Base-by-base conservation (phyloP, 1,140 invertebrate genomes). In the Globodera ellingtonae region DNA sequence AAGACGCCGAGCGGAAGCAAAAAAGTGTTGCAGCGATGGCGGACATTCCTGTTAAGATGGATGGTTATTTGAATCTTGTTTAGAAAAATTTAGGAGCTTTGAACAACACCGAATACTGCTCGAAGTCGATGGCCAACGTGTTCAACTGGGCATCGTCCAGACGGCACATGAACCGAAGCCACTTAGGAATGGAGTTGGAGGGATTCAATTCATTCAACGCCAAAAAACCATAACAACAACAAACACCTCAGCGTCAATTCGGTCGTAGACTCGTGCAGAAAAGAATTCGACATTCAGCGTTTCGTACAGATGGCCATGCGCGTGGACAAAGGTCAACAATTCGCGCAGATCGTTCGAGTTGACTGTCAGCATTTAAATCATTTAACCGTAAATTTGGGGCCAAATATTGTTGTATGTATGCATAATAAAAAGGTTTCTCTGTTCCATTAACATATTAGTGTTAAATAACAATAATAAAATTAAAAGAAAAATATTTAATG, bases 281-380 rank as follows among this genome's bases (percentile, higher is more conserved):
- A 70, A 70, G 67, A 70, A 70, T 70, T 70, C 67, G 15, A 70
- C 46, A 35, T 70, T 70, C 24, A 70, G 21, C 24, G 24, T 70
- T 24, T 70, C 67, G 46, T 70, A 70, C 24, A 70, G 67, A 70
- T 44, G 46, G 24, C 18, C 67, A 47, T 70, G 24, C 0, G 24
- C 3, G 24, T 70, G 67, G 5, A 70, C 67, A 70, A 70, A 70
- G 4, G 24, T 18, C 46, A 70, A 10, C 67, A 70, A 18, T 35
- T 35, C 67, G 67, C 56, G 56, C 56, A 59, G 18, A 59, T 59
- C 56, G 18, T 59, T 59, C 10, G 9, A 5, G 18, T 59, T 18
- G 18, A 59, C 18, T 59, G 56, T 13, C 56, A 15, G 56, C 56
- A 59, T 59, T 18, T 6, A 59, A 59, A 59, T 24, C 24, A 0